Percentiles rank a stretch among this genome's conserved stretches.
phyloP scores from a whole-genome alignment of 2,797 vertebrate genomes.

The Syndactyla subalaris region DNA sequence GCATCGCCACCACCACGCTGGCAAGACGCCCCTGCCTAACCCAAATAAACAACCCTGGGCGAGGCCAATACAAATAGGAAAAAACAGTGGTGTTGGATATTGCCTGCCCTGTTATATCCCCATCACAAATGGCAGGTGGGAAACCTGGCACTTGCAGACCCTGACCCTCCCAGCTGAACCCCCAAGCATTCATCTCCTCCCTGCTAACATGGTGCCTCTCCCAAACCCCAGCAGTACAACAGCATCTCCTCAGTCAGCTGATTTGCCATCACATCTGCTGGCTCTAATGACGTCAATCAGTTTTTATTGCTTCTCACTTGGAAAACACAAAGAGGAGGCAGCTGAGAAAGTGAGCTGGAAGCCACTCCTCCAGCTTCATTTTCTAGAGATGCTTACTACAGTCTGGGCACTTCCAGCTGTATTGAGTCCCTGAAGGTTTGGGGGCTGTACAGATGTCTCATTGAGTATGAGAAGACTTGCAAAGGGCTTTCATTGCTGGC shows the following conservation, averaged over 20 bases:
- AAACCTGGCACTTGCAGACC: rapidly evolving
- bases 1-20: rapidly evolving
- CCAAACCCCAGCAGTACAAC: background rate
- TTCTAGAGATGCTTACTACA: background rate
- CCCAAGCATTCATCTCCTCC: background rate
- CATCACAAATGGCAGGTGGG: background rate
- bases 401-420: background rate
- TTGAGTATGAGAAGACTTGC: background rate
- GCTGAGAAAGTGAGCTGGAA: slow-evolving; percentile 18
- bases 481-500: background rate
- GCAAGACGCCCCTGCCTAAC: background rate
- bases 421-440: background rate
- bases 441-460: background rate
- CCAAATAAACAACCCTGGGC: background rate
- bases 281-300: slow-evolving; percentile 43
- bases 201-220: background rate
- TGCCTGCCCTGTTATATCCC: background rate
- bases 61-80: background rate
- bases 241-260: slow-evolving; percentile 30
- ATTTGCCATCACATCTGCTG: slow-evolving; percentile 40
- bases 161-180: background rate
- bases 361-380: background rate
- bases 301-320: slow-evolving; percentile 48
- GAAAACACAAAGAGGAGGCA: slow-evolving; percentile 37
- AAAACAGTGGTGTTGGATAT: background rate